Base-by-base conservation (phyloP, 2,888 invertebrate species). In the Melanophora roralis region DNA sequence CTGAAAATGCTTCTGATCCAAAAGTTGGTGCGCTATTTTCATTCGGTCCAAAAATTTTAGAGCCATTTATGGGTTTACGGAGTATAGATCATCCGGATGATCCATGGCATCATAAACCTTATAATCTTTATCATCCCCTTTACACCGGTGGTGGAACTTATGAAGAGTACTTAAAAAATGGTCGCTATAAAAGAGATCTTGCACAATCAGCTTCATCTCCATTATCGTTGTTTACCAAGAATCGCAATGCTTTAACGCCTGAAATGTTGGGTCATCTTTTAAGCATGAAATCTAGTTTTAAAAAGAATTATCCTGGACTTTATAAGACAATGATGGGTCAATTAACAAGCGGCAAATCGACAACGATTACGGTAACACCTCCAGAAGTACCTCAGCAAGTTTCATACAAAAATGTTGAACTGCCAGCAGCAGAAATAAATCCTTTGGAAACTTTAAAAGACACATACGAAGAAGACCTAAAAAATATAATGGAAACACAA, bases 21-120 rank as follows among this genome's bases (percentile, higher is more conserved):
- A 76, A 82, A 69, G 71, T 45, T 49, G 83, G 86, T 45, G 81
- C 85, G 9, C 3, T 82, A 1, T 81, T 83, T 36, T 76, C 82
- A 55, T 83, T 62, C 23, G 68, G 59, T 40, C 85, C 84, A 0
- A 49, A 78, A 12, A 40, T 89, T 23, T 51, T 89, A 8, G 38
- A 81, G 68, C 89, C 89, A 1, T 89, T 86, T 65, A 87, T 89
- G 89, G 89, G 89, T 5, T 55, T 88, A 4, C 78, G 83, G 60
- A 82, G 85, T 9, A 53, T 85, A 16, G 82, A 77, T 3, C 84
- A 82, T 23, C 81, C 84, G 8, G 82, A 87, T 65, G 89, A 89
- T 85, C 89, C 89, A 19, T 89, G 89, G 89, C 81, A 82, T 36
- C 74, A 78, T 45, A 86, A 85, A 67, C 47, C 83, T 1, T 88